A percentile compares a stretch with the other conserved stretches of the same genome.
These are phyloP conservation scores for Drosophila bipectinata DNA, from an alignment of 1,140 invertebrate species.

Conservation along the genomic window DNA sequence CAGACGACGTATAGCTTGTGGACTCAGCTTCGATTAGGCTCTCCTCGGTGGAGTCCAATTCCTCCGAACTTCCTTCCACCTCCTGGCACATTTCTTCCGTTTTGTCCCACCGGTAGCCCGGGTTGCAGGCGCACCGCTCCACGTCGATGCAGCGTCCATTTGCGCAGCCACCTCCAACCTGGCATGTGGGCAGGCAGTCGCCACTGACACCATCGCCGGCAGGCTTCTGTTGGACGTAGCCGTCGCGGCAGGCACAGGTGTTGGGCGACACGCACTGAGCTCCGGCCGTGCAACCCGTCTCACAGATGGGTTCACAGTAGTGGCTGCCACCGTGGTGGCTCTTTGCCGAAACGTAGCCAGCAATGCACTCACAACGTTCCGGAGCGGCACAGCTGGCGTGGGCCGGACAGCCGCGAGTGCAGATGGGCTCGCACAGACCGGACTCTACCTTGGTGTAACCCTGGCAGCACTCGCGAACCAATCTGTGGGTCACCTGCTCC, in stretches of 20 bases:
- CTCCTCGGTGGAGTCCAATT: constrained; percentile 10
- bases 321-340: constrained; percentile 58
- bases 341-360: constrained; percentile 58
- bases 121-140: constrained; percentile 57
- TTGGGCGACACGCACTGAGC: constrained; percentile 60
- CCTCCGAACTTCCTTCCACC: constrained; percentile 13
- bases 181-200: constrained; percentile 54
- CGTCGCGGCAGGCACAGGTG: constrained; percentile 60
- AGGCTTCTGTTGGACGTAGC: constrained; percentile 37
- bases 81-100: constrained; percentile 24
- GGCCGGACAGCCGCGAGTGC: constrained; percentile 62
- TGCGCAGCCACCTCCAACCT: constrained; percentile 49
- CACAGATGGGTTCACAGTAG: constrained; percentile 65
- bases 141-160: constrained; percentile 57
- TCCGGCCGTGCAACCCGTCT: constrained; percentile 40
- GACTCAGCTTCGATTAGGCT: neutral
- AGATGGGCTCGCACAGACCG: constrained; percentile 65
- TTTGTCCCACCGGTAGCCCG: constrained; percentile 48
- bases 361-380: constrained; percentile 63
- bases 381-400: constrained; percentile 67
- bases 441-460: constrained; percentile 57
- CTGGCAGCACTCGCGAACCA: constrained; percentile 57
- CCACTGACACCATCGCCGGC: constrained; percentile 54
- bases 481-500: constrained; percentile 42
- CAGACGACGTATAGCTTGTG: constrained; percentile 11